Conservation (phyloP, 2,797 vertebrate species). For the Notamacropus eugenii region DNA sequence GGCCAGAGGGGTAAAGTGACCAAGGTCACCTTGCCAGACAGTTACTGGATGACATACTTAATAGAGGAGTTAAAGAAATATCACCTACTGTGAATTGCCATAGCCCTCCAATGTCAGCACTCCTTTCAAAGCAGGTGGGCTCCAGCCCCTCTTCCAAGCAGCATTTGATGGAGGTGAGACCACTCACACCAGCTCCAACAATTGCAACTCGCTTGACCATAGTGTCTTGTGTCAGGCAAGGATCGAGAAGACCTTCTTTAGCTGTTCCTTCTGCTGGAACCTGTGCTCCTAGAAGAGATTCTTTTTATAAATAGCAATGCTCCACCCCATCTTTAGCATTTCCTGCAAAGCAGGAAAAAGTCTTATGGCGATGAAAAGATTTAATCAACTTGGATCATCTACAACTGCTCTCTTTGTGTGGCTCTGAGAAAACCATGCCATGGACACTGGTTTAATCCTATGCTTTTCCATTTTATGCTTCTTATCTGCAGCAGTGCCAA, state of each 20-base stretch:
- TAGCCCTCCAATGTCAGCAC: constrained; percentile 88
- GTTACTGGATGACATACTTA: no score
- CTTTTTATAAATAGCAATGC: constrained; percentile 4
- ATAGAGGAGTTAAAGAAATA: no score
- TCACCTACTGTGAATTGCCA: constrained; percentile 78
- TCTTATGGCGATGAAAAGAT: constrained; percentile 15
- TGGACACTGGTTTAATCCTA: background rate
- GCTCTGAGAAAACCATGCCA: background rate
- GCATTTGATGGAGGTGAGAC: constrained; percentile 88
- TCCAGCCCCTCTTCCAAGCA: constrained; percentile 90
- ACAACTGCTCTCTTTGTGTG: background rate
- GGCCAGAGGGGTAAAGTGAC: no score
- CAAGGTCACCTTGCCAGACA: no score
- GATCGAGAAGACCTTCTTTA: background rate
- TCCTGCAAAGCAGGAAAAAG: constrained; percentile 19
- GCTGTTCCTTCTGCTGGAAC: no score
- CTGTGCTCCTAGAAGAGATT: no score
- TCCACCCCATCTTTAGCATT: constrained; percentile 37
- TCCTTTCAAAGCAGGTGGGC: constrained; percentile 91
- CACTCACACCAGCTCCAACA: constrained; percentile 81
- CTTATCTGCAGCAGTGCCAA: background rate
- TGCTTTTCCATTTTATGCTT: background rate
- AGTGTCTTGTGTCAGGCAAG: constrained; percentile 20
- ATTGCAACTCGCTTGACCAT: constrained; percentile 87
- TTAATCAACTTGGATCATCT: background rate